A percentile compares a stretch with the other conserved stretches of the same genome.
Conservation (phyloP, 1,140 invertebrate species). For the Lasioglossum albipes region DNA sequence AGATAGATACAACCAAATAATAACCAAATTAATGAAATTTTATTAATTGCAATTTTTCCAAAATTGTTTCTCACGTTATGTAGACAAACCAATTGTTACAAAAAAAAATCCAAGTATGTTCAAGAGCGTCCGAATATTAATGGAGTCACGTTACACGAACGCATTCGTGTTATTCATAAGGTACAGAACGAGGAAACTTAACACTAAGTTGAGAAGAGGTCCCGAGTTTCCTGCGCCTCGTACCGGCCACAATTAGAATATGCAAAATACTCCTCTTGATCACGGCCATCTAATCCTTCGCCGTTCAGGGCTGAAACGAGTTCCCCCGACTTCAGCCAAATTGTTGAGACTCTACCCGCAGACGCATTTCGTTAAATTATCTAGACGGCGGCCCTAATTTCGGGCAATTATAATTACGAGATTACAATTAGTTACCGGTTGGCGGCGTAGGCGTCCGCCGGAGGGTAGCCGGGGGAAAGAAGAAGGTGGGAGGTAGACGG, state of each 20-base stretch:
- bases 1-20: too few species aligned
- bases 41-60: too few species aligned
- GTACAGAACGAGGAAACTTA: too few species aligned
- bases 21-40: too few species aligned
- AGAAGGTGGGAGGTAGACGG: not conserved
- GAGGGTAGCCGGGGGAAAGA: not conserved
- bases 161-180: too few species aligned
- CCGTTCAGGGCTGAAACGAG: not conserved
- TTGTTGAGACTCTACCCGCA: not conserved
- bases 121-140: too few species aligned
- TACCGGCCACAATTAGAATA: not conserved
- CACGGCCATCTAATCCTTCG: not conserved
- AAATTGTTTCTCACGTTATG: too few species aligned
- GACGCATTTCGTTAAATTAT: conserved; percentile 26
- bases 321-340: conserved; percentile 1
- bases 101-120: too few species aligned
- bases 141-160: too few species aligned
- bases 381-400: conserved; percentile 38
- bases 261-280: not conserved
- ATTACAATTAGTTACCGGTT: conserved; percentile 40
- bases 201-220: too few species aligned
- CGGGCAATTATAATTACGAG: conserved; percentile 47
- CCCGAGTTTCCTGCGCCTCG: not conserved
- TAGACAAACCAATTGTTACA: too few species aligned
- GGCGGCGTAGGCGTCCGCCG: conserved; percentile 4